Evolutionary conservation across 2,888 invertebrate species (phyloP), one percentile per base, ranked within the genome.

Genomic region (Mythimna pallens): DNA sequence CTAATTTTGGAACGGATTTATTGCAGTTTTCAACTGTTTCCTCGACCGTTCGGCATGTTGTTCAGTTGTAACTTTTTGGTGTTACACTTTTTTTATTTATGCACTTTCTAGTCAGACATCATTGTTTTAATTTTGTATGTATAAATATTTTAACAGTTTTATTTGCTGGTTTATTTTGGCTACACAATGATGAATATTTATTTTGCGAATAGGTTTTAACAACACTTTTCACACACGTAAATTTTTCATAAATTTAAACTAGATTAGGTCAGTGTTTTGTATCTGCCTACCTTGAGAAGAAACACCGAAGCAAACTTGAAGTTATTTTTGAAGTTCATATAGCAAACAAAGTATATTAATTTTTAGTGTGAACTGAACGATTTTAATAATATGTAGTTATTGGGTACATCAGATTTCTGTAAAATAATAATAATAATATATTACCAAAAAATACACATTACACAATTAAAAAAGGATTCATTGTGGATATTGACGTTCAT

Each of bases 1-100:
- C 92, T 92, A 93, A 93, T 93, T 93, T 90, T 86, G 78, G 76
- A 82, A 82, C 65, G 83, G 90, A 93, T 93, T 93, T 92, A 93
- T 92, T 87, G 86, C 88, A 88, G 90, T 92, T 92, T 90, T 87
- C 84, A 89, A 90, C 87, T 87, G 81, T 78, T 82, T 81, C 75
- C 70, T 70, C 81, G 61, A 59, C 63, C 57, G 57, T 79, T 83
- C 62, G 34, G 54, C 55, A 50, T 74, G 72, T 61, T 73, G 73
- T 72, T 65, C 22, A 74, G 64, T 65, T 72, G 66, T 68, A 50
- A 76, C 25, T 73, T 79, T 76, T 58, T 40, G 61, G 50, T 78
- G 55, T 64, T 43, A 63, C 55, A 40, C 10, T 75, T 73, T 75
- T 83, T 22, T 52, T 57, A 83, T 83, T 80, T 64, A 71, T 70